A percentile compares a stretch with the other conserved stretches of the same genome.
Evolutionary conservation across 2,113 vertebrate species (phyloP).

Genomic region (Choloepus hoffmanni): DNA sequence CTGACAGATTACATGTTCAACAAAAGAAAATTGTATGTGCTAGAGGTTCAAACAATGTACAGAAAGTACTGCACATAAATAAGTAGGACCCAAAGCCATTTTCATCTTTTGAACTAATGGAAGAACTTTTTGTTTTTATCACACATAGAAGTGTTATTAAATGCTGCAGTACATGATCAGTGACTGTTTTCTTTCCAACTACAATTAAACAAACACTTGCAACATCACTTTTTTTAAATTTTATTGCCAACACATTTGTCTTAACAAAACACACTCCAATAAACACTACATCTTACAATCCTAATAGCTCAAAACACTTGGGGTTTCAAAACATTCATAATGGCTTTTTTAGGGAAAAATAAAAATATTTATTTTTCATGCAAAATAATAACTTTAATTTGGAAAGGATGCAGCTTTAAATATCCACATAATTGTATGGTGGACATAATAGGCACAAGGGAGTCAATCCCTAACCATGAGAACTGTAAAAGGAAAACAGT

Average conservation of each 20-base stretch:
- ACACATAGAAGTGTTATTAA: conserved; percentile 75
- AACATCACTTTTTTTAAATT: conserved; percentile 54
- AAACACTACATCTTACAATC: conserved; percentile 53
- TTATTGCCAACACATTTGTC: conserved; percentile 60
- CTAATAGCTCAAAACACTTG: conserved; percentile 54
- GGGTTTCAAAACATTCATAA: not conserved
- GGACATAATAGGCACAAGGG: not conserved
- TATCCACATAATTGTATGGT: conserved; percentile 1
- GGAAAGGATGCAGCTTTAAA: not conserved
- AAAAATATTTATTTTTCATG: not conserved
- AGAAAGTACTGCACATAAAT: conserved; percentile 73
- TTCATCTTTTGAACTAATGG: conserved; percentile 78
- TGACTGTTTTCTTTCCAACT: conserved; percentile 73
- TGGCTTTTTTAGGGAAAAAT: not conserved
- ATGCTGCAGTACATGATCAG: conserved; percentile 69
- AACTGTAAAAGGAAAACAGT: not conserved
- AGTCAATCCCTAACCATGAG: not conserved
- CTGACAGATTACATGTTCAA: conserved; percentile 50
- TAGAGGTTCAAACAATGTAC: conserved; percentile 72
- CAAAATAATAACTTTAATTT: conserved; percentile 53
- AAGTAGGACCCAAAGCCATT: conserved; percentile 74
- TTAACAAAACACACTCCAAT: conserved; percentile 65
- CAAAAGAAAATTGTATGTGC: conserved; percentile 43
- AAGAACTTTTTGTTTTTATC: conserved; percentile 70
- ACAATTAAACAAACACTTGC: conserved; percentile 73